Conservation (phyloP, 2,888 invertebrate genomes). For the Drosophila pseudotalamancana region DNA sequence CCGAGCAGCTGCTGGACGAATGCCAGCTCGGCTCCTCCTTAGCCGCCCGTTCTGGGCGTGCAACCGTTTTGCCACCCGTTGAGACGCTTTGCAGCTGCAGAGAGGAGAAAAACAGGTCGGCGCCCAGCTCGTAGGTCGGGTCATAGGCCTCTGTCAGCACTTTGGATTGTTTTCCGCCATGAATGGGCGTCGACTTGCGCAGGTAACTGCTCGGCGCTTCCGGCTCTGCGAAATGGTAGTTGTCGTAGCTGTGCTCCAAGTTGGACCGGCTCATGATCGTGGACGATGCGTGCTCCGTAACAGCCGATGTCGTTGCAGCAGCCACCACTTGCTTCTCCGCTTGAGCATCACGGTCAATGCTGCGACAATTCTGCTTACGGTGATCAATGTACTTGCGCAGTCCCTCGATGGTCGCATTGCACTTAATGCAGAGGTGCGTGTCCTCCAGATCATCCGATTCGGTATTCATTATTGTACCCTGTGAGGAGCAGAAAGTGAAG, state of each 20-base stretch:
- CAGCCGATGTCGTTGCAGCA: constrained; percentile 1
- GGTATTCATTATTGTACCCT: constrained; percentile 20
- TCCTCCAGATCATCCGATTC: constrained; percentile 88
- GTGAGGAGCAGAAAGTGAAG: background rate
- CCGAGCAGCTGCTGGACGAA: constrained; percentile 48
- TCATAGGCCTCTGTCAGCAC: constrained; percentile 83
- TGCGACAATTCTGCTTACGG: constrained; percentile 89
- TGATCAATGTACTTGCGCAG: constrained; percentile 94
- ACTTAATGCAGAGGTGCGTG: constrained; percentile 94
- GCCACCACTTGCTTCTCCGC: constrained; percentile 1
- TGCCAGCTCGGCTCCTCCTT: constrained; percentile 60
- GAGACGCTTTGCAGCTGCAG: constrained; percentile 89
- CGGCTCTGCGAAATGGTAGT: constrained; percentile 76
- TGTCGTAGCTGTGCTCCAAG: constrained; percentile 76
- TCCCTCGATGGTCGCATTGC: constrained; percentile 92
- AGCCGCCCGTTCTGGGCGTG: constrained; percentile 39
- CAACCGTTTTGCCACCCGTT: constrained; percentile 84
- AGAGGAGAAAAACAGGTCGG: constrained; percentile 94
- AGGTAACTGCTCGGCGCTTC: constrained; percentile 70
- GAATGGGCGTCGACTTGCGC: constrained; percentile 66
- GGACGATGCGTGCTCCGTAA: constrained; percentile 83
- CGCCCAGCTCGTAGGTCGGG: constrained; percentile 88
- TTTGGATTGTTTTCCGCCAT: constrained; percentile 80
- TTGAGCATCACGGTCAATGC: background rate
- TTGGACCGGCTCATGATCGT: constrained; percentile 66